These are phyloP conservation scores for Borostomias antarcticus DNA, from an alignment of 2,797 vertebrate genomes.

Conservation along the genomic window DNA sequence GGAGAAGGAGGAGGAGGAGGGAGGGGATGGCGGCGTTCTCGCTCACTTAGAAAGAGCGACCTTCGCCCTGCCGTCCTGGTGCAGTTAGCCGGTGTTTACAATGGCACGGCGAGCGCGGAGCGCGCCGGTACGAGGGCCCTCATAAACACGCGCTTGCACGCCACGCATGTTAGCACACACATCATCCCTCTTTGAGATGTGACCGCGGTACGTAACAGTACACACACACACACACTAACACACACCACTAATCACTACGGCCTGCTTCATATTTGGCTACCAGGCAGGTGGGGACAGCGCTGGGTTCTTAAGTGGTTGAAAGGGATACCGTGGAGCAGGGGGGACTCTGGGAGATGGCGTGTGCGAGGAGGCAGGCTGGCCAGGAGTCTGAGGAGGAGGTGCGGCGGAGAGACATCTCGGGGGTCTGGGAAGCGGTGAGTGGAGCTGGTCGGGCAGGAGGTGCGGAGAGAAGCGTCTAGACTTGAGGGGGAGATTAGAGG, in stretches of 20 bases:
- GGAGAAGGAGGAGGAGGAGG: too few relatives aligned
- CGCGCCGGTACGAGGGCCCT: neutral
- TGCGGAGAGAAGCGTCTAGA: neutral
- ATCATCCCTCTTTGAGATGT: neutral
- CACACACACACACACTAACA: slow-evolving; percentile 15
- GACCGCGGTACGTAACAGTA: neutral
- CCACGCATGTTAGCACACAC: neutral
- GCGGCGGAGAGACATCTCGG: neutral
- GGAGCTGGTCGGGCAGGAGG: neutral
- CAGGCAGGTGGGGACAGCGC: slow-evolving; percentile 1
- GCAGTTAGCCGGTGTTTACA: too few relatives aligned
- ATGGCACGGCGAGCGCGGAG: neutral
- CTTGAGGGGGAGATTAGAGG: neutral
- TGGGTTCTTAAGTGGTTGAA: slow-evolving; percentile 9
- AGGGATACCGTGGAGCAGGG: neutral
- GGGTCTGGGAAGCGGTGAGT: neutral
- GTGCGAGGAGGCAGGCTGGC: neutral
- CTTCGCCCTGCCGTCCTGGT: too few relatives aligned
- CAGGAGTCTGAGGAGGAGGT: neutral
- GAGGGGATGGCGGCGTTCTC: too few relatives aligned
- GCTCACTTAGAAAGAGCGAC: too few relatives aligned
- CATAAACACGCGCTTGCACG: neutral
- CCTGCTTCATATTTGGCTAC: neutral
- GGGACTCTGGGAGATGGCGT: neutral
- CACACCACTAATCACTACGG: slow-evolving; percentile 5